Conservation (phyloP, 2,113 vertebrate species). For the Haemorhous mexicanus region DNA sequence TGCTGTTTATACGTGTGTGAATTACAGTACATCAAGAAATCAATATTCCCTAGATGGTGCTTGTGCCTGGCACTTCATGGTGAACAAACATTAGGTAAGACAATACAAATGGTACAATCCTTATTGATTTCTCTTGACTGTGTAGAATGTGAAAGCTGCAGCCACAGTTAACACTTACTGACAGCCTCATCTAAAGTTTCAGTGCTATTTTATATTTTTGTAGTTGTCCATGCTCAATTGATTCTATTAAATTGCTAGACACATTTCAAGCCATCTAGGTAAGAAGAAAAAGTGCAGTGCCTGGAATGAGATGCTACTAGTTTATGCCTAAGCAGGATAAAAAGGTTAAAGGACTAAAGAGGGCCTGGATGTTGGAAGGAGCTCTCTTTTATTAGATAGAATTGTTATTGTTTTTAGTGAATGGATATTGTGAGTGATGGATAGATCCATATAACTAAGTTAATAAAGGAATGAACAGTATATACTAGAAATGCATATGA, state of each 20-base stretch:
- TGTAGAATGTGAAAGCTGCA: conserved; percentile 58
- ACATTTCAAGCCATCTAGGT: conserved; percentile 54
- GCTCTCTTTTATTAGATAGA: conserved; percentile 19
- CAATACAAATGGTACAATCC: conserved; percentile 71
- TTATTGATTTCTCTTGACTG: conserved; percentile 69
- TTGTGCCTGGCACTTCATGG: conserved; percentile 71
- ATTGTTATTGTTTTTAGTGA: conserved; percentile 31
- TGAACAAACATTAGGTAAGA: conserved; percentile 70
- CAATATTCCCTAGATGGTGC: conserved; percentile 68
- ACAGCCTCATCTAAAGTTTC: conserved; percentile 59
- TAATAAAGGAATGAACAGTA: not conserved
- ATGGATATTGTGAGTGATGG: conserved; percentile 5
- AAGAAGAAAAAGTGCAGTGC: conserved; percentile 6
- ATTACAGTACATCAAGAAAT: conserved; percentile 73
- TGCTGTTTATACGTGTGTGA: conserved; percentile 64
- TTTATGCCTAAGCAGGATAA: conserved; percentile 27
- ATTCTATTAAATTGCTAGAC: conserved; percentile 59
- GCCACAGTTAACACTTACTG: conserved; percentile 63
- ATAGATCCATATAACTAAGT: conserved; percentile 13
- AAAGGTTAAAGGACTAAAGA: conserved; percentile 47
- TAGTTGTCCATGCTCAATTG: conserved; percentile 45
- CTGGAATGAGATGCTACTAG: conserved; percentile 44
- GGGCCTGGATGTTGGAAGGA: conserved; percentile 14
- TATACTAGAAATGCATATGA: not conserved
- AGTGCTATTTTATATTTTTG: conserved; percentile 63